Base-by-base conservation (phyloP, 2,888 invertebrate genomes). In the Subacronicta megacephala region DNA sequence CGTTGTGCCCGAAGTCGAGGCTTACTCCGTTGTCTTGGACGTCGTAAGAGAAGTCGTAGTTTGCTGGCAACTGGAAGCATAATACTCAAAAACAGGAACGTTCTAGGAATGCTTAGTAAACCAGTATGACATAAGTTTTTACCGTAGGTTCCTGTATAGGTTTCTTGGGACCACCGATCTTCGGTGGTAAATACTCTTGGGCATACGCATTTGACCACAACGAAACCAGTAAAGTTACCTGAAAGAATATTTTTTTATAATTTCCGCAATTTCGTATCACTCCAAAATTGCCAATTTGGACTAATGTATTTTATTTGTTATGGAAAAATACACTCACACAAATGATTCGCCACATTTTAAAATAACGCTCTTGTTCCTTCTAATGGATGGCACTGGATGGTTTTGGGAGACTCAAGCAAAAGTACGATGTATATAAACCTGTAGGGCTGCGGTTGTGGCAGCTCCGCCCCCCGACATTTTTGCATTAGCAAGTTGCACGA, bases 21-120 rank as follows among this genome's bases (percentile, higher is more conserved):
- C 93, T 95, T 7, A 93, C 92, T 1, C 82, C 89, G 16, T 93
- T 94, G 78, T 96, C 96, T 81, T 95, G 95, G 9, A 96, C 96
- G 75, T 96, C 95, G 84, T 96, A 96, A 0, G 95, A 95, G 78
- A 95, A 96, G 75, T 96, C 95, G 81, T 96, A 96, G 80, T 95
- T 96, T 10, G 95, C 95, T 51, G 95, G 95, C 70, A 95, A 88
- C 96, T 96, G 73, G 7, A 17, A 33, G 5, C 9, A 20, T 3
- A 10, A 10, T 10, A 31, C 29, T 12, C 4, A n/a, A n/a, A 12
- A 12, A 29, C n/a, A 31, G 0, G 12, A 31, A 31, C 26, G 10
- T 26, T 9, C 26, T 3, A 10, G 3, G 10, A 26, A 26, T 26
- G 26, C 10, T 10, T 10, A 9, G 26, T 26, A 26, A 2, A 26